phyloP scores from a whole-genome alignment of 2,113 vertebrate species.

The Trematocara variabile region DNA sequence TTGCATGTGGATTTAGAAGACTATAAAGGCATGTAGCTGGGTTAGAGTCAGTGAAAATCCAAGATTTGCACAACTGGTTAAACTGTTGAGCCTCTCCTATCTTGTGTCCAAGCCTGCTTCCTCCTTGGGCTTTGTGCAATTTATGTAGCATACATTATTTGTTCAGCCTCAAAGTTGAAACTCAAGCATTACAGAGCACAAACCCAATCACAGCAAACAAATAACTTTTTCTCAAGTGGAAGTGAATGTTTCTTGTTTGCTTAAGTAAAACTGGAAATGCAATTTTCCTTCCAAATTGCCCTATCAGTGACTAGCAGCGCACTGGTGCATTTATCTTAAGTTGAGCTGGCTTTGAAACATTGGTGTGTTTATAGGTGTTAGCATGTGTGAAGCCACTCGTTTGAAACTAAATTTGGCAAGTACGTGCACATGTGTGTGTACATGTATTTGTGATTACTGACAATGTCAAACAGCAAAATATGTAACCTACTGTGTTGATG shows the following conservation, averaged over 20 bases:
- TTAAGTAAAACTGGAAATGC: constrained; percentile 4
- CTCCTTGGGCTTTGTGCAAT: background rate
- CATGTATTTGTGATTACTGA: constrained; percentile 20
- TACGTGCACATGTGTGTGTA: background rate
- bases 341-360: constrained; percentile 45
- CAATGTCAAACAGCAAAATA: background rate
- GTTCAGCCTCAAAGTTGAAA: constrained; percentile 45
- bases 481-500: constrained; percentile 8
- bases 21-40: background rate
- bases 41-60: constrained; percentile 9
- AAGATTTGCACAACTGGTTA: constrained; percentile 23
- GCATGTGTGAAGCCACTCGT: constrained; percentile 5
- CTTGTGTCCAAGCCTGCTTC: background rate
- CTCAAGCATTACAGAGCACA: constrained; percentile 59
- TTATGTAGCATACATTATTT: constrained; percentile 28
- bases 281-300: constrained; percentile 28
- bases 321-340: constrained; percentile 55
- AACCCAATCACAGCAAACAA: constrained; percentile 66
- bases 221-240: constrained; percentile 35
- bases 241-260: constrained; percentile 19
- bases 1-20: background rate
- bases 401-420: background rate
- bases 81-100: constrained; percentile 20
- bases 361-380: constrained; percentile 19
- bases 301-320: constrained; percentile 62